A percentile compares a stretch with the other conserved stretches of the same genome.
phyloP scores from a whole-genome alignment of 2,888 invertebrate genomes.

The Blastobasis lacticolella region DNA sequence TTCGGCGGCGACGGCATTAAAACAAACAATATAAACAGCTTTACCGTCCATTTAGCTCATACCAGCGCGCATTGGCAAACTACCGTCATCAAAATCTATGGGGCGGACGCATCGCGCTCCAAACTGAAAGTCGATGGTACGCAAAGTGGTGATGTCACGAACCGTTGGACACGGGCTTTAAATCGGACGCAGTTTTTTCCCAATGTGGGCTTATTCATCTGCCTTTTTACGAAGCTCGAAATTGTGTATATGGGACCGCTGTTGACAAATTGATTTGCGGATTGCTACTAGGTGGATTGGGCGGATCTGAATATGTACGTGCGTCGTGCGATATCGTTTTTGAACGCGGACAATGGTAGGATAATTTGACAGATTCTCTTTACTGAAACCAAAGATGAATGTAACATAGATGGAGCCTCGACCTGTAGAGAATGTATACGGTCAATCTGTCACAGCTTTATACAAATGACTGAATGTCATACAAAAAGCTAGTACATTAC shows the following conservation, averaged over 20 bases:
- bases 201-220: not conserved
- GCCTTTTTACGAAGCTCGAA: not conserved
- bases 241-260: not conserved
- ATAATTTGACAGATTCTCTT: too few species aligned
- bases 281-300: too few species aligned
- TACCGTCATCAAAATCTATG: slow-evolving; percentile 27
- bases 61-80: slow-evolving; percentile 23
- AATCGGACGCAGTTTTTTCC: not conserved
- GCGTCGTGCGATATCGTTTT: too few species aligned
- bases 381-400: too few species aligned
- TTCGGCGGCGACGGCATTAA: not conserved
- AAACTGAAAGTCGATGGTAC: slow-evolving; percentile 8
- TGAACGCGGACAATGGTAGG: too few species aligned
- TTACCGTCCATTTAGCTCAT: slow-evolving; percentile 25
- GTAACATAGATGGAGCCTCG: too few species aligned
- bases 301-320: too few species aligned
- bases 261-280: too few species aligned
- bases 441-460: too few species aligned
- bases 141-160: slow-evolving; percentile 1
- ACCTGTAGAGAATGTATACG: too few species aligned
- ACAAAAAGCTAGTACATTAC: too few species aligned
- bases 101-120: slow-evolving; percentile 18
- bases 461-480: too few species aligned
- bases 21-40: slow-evolving; percentile 3
- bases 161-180: not conserved